Base-by-base conservation (phyloP, 2,888 invertebrate genomes). In the Lagria hirta region DNA sequence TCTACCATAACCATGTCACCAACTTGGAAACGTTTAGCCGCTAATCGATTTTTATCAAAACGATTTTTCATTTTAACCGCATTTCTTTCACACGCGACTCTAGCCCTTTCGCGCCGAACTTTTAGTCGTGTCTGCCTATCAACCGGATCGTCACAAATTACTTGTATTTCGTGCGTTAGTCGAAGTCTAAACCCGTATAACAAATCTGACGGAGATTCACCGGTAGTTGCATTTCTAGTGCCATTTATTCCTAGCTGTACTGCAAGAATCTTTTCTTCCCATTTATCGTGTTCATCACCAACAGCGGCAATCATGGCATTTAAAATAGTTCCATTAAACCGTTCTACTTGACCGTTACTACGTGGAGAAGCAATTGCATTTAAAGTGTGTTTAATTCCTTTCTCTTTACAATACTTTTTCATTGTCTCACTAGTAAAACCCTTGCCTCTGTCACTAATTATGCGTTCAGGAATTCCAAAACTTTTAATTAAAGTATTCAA, bases 361-460 rank as follows among this genome's bases (percentile, higher is more conserved):
- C 44, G 21, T 17, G 40, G 44, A 8, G 41, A 12, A 8, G 29
- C 48, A n/a, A 43, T 43, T 4, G 42, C 46, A 37, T 46, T 49
- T 16, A 49, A 21, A 20, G 44, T 8, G 34, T 49, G 38, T 24
- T 21, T 18, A 1, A 35, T 40, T 52, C 14, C 36, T 22, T n/a
- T n/a, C n/a, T n/a, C n/a, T n/a, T n/a, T n/a, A n/a, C n/a, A n/a
- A 32, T 32, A 41, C 3, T 3, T 10, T 34, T 22, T 3, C 6
- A 43, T 36, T 4, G 7, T 22, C n/a, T 10, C 6, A 6, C 23
- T 23, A 1, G 38, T 47, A 32, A 47, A 49, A n/a, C 27, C 30
- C 6, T 27, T 46, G 10, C 46, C 43, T 6, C 57, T 40, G 24
- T 61, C 60, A 24, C 40, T 47, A 4, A 61, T 47, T 7, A 57